Percentiles rank a stretch among this genome's conserved stretches.
Conservation (phyloP, 2,113 vertebrate species). For the Coracopsis vasa region DNA sequence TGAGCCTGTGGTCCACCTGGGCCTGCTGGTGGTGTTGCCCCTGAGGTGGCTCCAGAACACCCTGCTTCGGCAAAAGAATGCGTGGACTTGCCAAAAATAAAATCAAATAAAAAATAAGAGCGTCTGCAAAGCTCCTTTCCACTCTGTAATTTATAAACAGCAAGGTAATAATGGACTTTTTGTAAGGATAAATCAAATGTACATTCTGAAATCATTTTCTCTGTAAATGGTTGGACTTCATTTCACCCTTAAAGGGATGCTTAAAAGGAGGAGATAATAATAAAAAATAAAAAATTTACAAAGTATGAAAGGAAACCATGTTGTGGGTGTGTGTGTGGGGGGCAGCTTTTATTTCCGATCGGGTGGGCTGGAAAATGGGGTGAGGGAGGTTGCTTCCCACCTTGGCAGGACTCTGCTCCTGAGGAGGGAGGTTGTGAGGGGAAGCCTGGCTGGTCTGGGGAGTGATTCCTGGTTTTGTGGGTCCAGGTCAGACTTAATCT, state of each 20-base stretch:
- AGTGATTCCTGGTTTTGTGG: background rate
- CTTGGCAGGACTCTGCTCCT: background rate
- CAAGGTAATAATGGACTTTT: conserved; percentile 75
- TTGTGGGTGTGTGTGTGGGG: background rate
- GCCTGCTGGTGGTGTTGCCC: background rate
- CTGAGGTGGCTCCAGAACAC: background rate
- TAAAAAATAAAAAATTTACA: conserved; percentile 66
- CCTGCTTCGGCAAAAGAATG: conserved; percentile 25
- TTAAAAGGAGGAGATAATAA: conserved; percentile 78
- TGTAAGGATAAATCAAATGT: conserved; percentile 80
- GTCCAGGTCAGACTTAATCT: background rate
- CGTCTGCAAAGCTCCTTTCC: conserved; percentile 47
- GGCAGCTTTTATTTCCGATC: background rate
- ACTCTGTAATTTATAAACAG: conserved; percentile 76
- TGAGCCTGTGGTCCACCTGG: background rate
- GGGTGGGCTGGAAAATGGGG: background rate
- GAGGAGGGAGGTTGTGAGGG: background rate
- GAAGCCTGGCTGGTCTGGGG: background rate
- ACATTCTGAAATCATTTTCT: conserved; percentile 86
- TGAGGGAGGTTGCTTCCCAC: background rate
- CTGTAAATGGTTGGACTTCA: conserved; percentile 87
- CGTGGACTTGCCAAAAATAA: conserved; percentile 29
- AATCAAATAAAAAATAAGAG: background rate
- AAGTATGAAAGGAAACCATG: conserved; percentile 53
- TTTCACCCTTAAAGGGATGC: conserved; percentile 87